A percentile compares a stretch with the other conserved stretches of the same genome.
phyloP scores from a whole-genome alignment of 2,113 vertebrate species.

The Hemiscyllium ocellatum region DNA sequence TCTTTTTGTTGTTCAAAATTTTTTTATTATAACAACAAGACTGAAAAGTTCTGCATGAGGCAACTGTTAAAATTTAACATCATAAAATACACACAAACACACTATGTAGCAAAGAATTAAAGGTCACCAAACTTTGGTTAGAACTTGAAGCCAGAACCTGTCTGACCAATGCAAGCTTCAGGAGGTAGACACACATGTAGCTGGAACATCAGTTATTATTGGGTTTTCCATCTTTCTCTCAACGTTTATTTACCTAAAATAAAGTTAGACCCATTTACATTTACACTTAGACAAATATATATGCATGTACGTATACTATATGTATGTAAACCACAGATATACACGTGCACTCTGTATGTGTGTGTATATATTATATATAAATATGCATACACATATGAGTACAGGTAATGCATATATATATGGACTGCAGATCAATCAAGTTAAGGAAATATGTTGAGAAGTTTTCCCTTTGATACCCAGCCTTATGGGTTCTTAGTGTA shows the following conservation, averaged over 20 bases:
- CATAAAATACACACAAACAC: conserved; percentile 37
- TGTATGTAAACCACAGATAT: neutral
- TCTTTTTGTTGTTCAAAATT: conserved; percentile 17
- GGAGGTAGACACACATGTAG: conserved; percentile 36
- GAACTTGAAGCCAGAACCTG: conserved; percentile 31
- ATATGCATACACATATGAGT: too few relatives aligned
- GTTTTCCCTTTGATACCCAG: neutral
- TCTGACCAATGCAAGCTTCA: conserved; percentile 35
- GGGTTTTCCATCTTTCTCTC: conserved; percentile 5
- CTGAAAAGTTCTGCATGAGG: conserved; percentile 26
- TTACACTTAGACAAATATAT: conserved; percentile 6
- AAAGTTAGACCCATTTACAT: conserved; percentile 33
- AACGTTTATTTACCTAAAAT: conserved; percentile 33
- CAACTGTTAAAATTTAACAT: conserved; percentile 33
- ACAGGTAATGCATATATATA: conserved; percentile 22
- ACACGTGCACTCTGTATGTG: neutral
- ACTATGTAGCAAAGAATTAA: conserved; percentile 35
- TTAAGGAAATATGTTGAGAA: conserved; percentile 6
- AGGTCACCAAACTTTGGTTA: conserved; percentile 37
- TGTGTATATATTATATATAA: neutral
- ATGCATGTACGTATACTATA: neutral
- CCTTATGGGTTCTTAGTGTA: conserved; percentile 23
- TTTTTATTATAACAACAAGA: conserved; percentile 35
- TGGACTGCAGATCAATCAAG: neutral
- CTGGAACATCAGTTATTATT: conserved; percentile 17